Evolutionary conservation across 1,140 invertebrate species (phyloP).

Genomic region (Ostrea denselamellosa): DNA sequence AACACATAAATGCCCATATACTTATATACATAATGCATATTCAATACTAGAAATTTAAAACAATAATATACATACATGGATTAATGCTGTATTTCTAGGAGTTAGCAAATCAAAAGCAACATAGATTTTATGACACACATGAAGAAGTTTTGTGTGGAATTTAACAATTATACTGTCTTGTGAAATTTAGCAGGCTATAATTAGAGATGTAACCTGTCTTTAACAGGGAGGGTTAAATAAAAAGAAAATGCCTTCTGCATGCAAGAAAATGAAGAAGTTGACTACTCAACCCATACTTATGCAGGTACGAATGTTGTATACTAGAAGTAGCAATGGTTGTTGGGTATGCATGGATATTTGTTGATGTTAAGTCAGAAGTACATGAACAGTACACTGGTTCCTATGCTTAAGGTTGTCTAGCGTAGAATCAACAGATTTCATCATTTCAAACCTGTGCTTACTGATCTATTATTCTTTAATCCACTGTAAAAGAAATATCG

Average conservation of each 20-base stretch:
- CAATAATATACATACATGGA: no score
- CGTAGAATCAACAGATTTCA: background rate
- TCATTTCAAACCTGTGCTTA: background rate
- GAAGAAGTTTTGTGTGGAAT: no score
- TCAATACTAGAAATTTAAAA: no score
- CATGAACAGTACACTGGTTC: background rate
- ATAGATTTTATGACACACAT: no score
- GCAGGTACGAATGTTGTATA: constrained; percentile 59
- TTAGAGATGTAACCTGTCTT: background rate
- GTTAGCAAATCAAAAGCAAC: no score
- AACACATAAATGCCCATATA: no score
- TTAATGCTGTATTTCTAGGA: no score
- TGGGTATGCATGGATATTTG: background rate
- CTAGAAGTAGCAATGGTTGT: background rate
- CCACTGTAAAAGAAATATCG: no score
- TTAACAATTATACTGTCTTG: background rate
- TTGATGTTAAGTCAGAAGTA: background rate
- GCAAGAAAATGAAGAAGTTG: constrained; percentile 52
- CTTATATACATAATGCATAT: no score
- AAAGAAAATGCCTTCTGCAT: constrained; percentile 43
- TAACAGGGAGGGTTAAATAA: constrained; percentile 53
- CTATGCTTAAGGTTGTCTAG: no score
- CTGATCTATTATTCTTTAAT: background rate
- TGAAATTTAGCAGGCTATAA: background rate
- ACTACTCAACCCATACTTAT: constrained; percentile 63